Evolutionary conservation across 2,797 vertebrate genomes (phyloP).

Genomic region (Artibeus lituratus): DNA sequence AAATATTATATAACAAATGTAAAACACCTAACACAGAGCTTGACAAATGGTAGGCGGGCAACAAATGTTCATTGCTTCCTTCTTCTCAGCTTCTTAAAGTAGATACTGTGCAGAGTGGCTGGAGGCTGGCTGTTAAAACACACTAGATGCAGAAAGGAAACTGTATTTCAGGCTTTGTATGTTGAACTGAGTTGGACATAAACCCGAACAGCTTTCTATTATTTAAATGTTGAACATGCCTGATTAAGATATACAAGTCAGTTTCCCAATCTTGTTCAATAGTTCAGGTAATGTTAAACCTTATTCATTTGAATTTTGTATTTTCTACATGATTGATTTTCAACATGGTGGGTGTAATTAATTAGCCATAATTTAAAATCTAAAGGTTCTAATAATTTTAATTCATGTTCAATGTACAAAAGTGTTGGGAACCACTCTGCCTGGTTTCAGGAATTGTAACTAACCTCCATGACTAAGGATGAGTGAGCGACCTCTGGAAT

Average conservation of each 20-base stretch:
- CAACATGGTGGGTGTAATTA: slow-evolving; percentile 4
- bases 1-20: slow-evolving; percentile 73
- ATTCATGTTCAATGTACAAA: not conserved
- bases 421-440: no score
- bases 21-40: slow-evolving; percentile 67
- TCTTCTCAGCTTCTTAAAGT: slow-evolving; percentile 70
- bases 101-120: slow-evolving; percentile 57
- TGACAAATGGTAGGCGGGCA: slow-evolving; percentile 69
- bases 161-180: slow-evolving; percentile 1
- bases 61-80: slow-evolving; percentile 69
- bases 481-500: no score
- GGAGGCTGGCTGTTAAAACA: slow-evolving; percentile 67
- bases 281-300: not conserved
- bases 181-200: not conserved
- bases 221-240: slow-evolving; percentile 10
- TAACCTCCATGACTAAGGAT: no score
- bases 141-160: slow-evolving; percentile 35
- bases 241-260: not conserved
- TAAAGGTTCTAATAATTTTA: not conserved
- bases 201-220: slow-evolving; percentile 36
- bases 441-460: no score
- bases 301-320: slow-evolving; percentile 8
- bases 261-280: not conserved
- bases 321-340: slow-evolving; percentile 8
- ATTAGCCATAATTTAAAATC: not conserved